Evolutionary conservation across 2,888 invertebrate genomes (phyloP).

Genomic region (Stratiomys singularior): DNA sequence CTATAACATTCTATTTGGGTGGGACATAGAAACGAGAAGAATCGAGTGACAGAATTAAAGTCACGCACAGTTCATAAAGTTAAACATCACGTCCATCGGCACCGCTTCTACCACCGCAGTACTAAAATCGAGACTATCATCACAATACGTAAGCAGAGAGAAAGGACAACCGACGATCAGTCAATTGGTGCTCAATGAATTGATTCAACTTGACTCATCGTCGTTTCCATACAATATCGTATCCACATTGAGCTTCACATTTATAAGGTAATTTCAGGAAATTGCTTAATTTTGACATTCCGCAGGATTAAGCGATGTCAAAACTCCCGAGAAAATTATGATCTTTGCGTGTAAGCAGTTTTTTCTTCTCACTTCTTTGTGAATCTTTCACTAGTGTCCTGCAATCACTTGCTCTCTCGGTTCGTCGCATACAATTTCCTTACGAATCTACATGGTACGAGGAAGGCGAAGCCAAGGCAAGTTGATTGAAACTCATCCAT

Average conservation of each 20-base stretch:
- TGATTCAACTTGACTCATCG: no score
- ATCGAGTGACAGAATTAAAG: background rate
- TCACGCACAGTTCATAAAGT: slow-evolving; percentile 34
- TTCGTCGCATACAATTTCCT: background rate
- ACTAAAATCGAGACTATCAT: background rate
- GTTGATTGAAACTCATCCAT: slow-evolving; percentile 40
- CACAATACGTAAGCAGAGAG: background rate
- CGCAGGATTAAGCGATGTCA: slow-evolving; percentile 31
- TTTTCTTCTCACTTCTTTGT: background rate
- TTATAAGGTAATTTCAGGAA: slow-evolving; percentile 42
- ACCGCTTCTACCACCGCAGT: background rate
- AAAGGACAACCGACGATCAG: background rate
- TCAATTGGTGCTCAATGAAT: no score
- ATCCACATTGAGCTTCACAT: slow-evolving; percentile 16
- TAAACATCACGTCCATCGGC: slow-evolving; percentile 23
- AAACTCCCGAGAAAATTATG: slow-evolving; percentile 37
- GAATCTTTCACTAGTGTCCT: background rate
- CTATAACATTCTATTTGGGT: no score
- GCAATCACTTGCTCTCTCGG: background rate
- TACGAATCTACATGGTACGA: background rate
- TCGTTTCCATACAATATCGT: background rate
- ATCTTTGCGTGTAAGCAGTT: slow-evolving; percentile 40
- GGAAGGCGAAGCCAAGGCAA: background rate
- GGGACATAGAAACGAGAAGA: background rate
- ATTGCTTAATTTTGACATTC: slow-evolving; percentile 40